Conservation (phyloP, 37 sponge, comb jelly and placozoan species). For the Halichondria panicea region DNA sequence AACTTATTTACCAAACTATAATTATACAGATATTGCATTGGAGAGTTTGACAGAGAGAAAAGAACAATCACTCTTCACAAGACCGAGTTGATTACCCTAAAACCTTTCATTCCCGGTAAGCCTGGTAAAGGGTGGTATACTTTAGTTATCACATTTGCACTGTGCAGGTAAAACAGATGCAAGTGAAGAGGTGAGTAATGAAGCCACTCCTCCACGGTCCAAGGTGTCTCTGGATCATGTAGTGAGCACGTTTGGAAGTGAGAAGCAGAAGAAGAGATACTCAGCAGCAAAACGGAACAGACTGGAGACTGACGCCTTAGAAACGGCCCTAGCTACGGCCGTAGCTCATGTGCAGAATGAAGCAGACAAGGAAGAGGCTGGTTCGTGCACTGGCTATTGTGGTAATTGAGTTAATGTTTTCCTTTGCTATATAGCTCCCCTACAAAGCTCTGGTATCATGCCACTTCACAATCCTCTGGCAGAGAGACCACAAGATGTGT, state of each 20-base stretch:
- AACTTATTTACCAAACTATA: too few species aligned
- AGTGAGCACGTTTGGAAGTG: constrained; percentile 73
- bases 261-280: constrained; percentile 50
- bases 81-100: constrained; percentile 36
- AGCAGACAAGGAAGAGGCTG: constrained; percentile 7
- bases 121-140: neutral
- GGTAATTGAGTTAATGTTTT: neutral
- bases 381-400: neutral
- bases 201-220: neutral
- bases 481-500: constrained; percentile 61
- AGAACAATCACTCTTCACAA: constrained; percentile 39
- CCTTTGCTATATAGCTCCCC: neutral
- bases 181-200: neutral
- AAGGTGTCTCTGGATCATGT: constrained; percentile 17
- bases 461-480: constrained; percentile 69
- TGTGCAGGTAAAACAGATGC: constrained; percentile 6
- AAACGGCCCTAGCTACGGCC: constrained; percentile 47
- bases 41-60: constrained; percentile 34
- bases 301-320: constrained; percentile 37
- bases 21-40: constrained; percentile 53
- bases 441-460: constrained; percentile 30
- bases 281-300: constrained; percentile 56
- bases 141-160: too few species aligned
- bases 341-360: constrained; percentile 27
- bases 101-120: constrained; percentile 53